Percentiles rank a stretch among this genome's conserved stretches.
Conservation (phyloP, 2,888 invertebrate genomes). For the Hypomecis atomaria region DNA sequence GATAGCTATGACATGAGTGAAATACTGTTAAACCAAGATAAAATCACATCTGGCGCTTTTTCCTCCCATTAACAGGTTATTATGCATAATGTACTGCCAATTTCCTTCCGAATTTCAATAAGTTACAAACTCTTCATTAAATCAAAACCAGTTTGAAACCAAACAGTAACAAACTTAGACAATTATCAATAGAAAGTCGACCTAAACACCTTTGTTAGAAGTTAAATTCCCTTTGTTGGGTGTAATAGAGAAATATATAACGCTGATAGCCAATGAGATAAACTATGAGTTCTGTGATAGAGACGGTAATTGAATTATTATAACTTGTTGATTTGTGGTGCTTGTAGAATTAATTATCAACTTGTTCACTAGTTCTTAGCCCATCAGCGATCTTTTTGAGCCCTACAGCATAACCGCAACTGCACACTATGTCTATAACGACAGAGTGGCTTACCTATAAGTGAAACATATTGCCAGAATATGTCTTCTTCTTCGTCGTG, state of each 20-base stretch:
- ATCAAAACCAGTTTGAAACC: slow-evolving; percentile 27
- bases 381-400: too few species aligned
- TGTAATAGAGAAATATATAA: slow-evolving; percentile 33
- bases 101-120: slow-evolving; percentile 39
- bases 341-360: too few species aligned
- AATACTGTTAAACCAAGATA: background rate
- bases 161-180: slow-evolving; percentile 13
- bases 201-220: background rate
- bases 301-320: too few species aligned
- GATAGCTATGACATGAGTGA: background rate
- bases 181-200: background rate
- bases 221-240: background rate
- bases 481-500: too few species aligned
- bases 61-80: slow-evolving; percentile 32
- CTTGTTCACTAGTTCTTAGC: too few species aligned
- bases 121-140: slow-evolving; percentile 43
- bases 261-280: slow-evolving; percentile 10
- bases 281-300: too few species aligned
- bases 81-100: slow-evolving; percentile 27
- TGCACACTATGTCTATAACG: too few species aligned
- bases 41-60: slow-evolving; percentile 19
- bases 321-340: too few species aligned
- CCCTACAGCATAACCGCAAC: too few species aligned
- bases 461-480: too few species aligned
- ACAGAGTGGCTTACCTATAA: too few species aligned